A percentile compares a stretch with the other conserved stretches of the same genome.
phyloP scores from a whole-genome alignment of 1,140 invertebrate species.

The Dreissena polymorpha region DNA sequence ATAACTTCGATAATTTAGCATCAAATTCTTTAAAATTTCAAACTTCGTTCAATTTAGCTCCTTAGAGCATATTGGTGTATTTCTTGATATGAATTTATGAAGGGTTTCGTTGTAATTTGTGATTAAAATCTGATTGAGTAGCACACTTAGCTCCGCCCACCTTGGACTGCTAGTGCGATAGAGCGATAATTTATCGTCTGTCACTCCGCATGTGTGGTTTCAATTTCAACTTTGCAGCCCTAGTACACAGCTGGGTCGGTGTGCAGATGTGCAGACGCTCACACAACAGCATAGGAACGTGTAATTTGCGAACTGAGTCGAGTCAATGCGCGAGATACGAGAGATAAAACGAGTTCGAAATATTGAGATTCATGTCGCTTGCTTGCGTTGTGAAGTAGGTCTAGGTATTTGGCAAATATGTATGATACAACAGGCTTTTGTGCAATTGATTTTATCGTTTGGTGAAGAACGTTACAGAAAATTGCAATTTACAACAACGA shows the following conservation, averaged over 20 bases:
- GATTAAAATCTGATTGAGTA: conserved; percentile 40
- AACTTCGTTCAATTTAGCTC: conserved; percentile 45
- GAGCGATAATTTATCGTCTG: conserved; percentile 31
- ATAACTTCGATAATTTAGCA: neutral
- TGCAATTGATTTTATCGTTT: too few species aligned
- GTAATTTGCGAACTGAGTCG: neutral
- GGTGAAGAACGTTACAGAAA: too few species aligned
- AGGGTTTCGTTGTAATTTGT: neutral
- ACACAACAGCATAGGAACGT: conserved; percentile 36
- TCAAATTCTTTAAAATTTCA: neutral
- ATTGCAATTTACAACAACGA: too few species aligned
- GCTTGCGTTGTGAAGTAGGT: too few species aligned
- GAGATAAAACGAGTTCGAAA: too few species aligned
- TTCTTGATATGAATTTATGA: neutral
- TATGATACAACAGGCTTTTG: too few species aligned
- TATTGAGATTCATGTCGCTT: too few species aligned
- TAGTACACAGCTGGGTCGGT: conserved; percentile 30
- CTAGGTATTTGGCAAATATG: too few species aligned
- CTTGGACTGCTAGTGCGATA: conserved; percentile 19
- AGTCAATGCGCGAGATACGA: too few species aligned
- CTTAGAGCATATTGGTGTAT: neutral
- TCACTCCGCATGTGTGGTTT: conserved; percentile 22
- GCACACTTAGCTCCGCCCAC: conserved; percentile 40
- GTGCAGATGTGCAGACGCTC: conserved; percentile 47
- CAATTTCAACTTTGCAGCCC: conserved; percentile 37